These are phyloP conservation scores for Caretta caretta DNA, from an alignment of 2,113 vertebrate species.

Conservation along the genomic window DNA sequence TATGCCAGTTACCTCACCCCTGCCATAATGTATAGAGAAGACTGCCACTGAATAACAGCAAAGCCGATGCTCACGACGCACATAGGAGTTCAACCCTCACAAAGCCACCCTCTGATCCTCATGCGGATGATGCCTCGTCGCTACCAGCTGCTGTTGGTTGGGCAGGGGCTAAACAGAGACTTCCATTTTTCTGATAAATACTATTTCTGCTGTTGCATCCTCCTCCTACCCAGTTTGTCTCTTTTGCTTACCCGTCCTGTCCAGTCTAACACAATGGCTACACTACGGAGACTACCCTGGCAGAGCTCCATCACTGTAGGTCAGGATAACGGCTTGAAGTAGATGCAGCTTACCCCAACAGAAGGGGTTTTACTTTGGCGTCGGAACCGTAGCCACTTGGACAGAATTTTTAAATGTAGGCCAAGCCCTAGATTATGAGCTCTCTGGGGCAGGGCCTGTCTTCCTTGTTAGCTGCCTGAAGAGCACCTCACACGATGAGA, in stretches of 20 bases:
- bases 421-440: too few species aligned
- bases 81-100: not conserved
- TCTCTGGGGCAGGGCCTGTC: too few species aligned
- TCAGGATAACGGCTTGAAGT: too few species aligned
- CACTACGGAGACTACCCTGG: too few species aligned
- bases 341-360: too few species aligned
- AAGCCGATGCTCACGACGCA: not conserved
- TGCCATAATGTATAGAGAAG: not conserved
- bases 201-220: not conserved
- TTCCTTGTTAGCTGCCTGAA: too few species aligned
- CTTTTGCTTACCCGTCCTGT: not conserved
- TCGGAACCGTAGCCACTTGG: too few species aligned
- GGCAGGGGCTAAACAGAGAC: not conserved
- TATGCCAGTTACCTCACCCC: not conserved
- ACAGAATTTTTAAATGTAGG: too few species aligned
- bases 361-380: too few species aligned
- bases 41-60: too few species aligned
- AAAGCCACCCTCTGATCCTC: not conserved
- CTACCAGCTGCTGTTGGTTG: rapidly evolving
- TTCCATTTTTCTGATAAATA: not conserved
- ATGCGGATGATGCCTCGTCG: not conserved
- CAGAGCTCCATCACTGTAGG: too few species aligned
- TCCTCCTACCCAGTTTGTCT: not conserved
- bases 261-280: not conserved
- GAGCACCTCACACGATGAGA: too few species aligned